Conservation (phyloP, 2,888 invertebrate species). For the Drosophila monieri region DNA sequence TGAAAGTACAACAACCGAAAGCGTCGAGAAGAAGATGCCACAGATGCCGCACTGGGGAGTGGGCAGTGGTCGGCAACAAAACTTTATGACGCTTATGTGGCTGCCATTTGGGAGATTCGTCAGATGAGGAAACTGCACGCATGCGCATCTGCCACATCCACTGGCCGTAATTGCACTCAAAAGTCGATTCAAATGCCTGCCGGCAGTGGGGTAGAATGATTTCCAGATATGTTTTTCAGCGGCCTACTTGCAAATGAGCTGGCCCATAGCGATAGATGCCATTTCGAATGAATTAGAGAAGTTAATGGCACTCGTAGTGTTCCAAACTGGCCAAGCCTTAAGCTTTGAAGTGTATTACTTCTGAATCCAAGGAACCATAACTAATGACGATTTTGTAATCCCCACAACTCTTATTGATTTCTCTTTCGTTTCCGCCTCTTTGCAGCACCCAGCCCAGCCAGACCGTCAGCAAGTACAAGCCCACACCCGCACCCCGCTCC, state of each 20-base stretch:
- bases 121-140: constrained; percentile 72
- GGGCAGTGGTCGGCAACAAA: constrained; percentile 19
- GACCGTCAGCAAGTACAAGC: constrained; percentile 49
- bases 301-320: neutral
- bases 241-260: constrained; percentile 62
- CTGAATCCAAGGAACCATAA: neutral
- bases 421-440: neutral
- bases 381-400: constrained; percentile 4
- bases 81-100: constrained; percentile 34
- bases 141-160: constrained; percentile 48
- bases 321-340: neutral
- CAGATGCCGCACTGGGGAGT: constrained; percentile 2
- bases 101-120: constrained; percentile 61
- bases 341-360: no score
- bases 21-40: constrained; percentile 47
- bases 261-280: constrained; percentile 19
- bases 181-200: constrained; percentile 58
- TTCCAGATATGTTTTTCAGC: constrained; percentile 28
- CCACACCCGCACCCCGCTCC: constrained; percentile 57
- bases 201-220: constrained; percentile 43
- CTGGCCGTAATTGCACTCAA: constrained; percentile 54
- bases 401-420: constrained; percentile 6
- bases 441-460: constrained; percentile 17
- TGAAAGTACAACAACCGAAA: constrained; percentile 67
- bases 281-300: constrained; percentile 1